phyloP scores from a whole-genome alignment of 2,888 invertebrate genomes.

The Lordiphosa fenestrarum region DNA sequence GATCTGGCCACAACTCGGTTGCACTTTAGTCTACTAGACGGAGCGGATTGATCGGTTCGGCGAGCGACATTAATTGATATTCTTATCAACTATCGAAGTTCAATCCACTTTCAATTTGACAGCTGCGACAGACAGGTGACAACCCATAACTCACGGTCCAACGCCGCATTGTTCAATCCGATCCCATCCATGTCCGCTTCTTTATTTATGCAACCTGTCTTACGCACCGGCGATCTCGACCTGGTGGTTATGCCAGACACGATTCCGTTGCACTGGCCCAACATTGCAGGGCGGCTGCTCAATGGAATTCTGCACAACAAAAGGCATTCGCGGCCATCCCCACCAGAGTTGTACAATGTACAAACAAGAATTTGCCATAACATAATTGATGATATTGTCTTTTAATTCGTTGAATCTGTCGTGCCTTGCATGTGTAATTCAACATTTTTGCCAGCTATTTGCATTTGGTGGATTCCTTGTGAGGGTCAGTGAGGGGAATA shows the following conservation, averaged over 20 bases:
- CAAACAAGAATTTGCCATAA: slow-evolving; percentile 62
- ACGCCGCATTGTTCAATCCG: slow-evolving; percentile 13
- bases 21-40: neutral
- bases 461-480: slow-evolving; percentile 5
- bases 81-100: slow-evolving; percentile 78
- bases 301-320: slow-evolving; percentile 43
- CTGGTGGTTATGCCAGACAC: slow-evolving; percentile 58
- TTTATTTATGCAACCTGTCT: slow-evolving; percentile 57
- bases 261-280: slow-evolving; percentile 52
- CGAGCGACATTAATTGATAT: slow-evolving; percentile 78
- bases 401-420: slow-evolving; percentile 77
- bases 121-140: slow-evolving; percentile 80
- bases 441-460: slow-evolving; percentile 24
- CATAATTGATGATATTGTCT: slow-evolving; percentile 80
- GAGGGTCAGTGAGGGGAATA: neutral
- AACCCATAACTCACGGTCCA: slow-evolving; percentile 78
- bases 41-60: slow-evolving; percentile 38
- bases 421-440: slow-evolving; percentile 62
- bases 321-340: slow-evolving; percentile 20
- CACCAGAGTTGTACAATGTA: slow-evolving; percentile 44
- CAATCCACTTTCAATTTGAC: slow-evolving; percentile 81
- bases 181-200: slow-evolving; percentile 64
- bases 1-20: neutral
- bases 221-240: slow-evolving; percentile 16
- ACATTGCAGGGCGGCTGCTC: slow-evolving; percentile 36